Percentiles rank a stretch among this genome's conserved stretches.
Conservation (phyloP, 2,113 vertebrate species). For the Ophthalmolycus amberensis region DNA sequence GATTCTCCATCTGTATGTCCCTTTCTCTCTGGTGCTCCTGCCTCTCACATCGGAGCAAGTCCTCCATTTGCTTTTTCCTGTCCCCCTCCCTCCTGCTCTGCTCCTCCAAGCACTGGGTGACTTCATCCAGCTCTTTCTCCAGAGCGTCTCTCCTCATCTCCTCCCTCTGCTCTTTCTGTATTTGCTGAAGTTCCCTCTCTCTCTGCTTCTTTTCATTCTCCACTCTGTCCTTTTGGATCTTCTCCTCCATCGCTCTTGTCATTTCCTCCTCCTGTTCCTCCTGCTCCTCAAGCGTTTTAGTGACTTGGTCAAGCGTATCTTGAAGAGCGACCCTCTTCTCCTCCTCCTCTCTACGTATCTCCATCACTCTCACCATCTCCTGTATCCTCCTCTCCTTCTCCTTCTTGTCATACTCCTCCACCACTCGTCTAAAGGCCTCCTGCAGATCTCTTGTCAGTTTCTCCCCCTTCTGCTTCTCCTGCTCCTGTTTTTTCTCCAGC, state of each 20-base stretch:
- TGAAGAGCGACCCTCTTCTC: constrained; percentile 46
- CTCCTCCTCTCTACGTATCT: constrained; percentile 49
- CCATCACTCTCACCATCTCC: constrained; percentile 49
- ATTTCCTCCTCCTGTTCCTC: constrained; percentile 30
- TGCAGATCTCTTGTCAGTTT: constrained; percentile 31
- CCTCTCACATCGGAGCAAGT: constrained; percentile 41
- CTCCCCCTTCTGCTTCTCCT: constrained; percentile 43
- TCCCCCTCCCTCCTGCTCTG: constrained; percentile 48
- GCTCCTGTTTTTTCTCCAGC: constrained; percentile 37
- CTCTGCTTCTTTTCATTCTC: constrained; percentile 51
- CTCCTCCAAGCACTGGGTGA: constrained; percentile 51
- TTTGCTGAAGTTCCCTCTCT: constrained; percentile 45
- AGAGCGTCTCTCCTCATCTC: constrained; percentile 51
- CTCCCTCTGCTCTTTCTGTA: constrained; percentile 56
- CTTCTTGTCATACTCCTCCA: constrained; percentile 48
- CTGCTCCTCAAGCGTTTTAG: constrained; percentile 52
- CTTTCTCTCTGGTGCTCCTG: constrained; percentile 49
- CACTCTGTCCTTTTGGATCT: constrained; percentile 19
- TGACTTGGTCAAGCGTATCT: constrained; percentile 46
- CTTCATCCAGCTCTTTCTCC: constrained; percentile 57
- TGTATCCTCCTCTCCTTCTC: constrained; percentile 48
- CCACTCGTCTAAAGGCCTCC: constrained; percentile 19
- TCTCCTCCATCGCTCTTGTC: constrained; percentile 46
- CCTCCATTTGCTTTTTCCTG: constrained; percentile 39
- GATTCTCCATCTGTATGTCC: constrained; percentile 53